Evolutionary conservation across 2,888 invertebrate species (phyloP), one percentile per base, ranked within the genome.

Genomic region (Gastracanthus pulcherrimus): DNA sequence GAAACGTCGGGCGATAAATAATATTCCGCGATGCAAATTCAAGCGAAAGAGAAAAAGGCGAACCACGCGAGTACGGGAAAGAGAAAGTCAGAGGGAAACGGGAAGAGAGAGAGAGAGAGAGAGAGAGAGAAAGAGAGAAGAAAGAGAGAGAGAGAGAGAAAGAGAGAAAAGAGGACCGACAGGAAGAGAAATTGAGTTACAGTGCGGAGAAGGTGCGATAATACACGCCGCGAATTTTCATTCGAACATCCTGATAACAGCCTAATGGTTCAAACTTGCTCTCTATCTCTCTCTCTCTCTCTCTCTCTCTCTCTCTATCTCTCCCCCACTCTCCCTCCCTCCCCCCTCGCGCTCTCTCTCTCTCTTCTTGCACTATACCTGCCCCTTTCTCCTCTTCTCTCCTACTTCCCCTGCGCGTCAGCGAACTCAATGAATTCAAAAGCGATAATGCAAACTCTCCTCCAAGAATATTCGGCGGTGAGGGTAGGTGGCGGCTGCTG

Each of bases 401-500:
- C 16, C 19, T 36, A 58, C 26, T 3, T 31, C 11, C 0, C 41
- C 13, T 23, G 6, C 67, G 66, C 36, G 67, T 72, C 83, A 76
- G 77, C 86, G 86, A 86, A 89, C 87, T 89, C 89, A 89, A 89
- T 89, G 89, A 89, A 88, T 89, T 85, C 87, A 88, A 89, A 89
- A 86, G 86, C 88, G 89, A 89, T 89, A 89, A 89, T 89, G 86
- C 87, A 83, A 89, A 89, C 86, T 88, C 87, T 84, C 80, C 64
- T 55, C 70, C 84, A 86, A 88, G 85, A 87, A 84, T 83, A 77
- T 76, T 83, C 84, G 74, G 81, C 64, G 81, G 64, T 26, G n/a
- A n/a, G n/a, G n/a, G n/a, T n/a, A 82, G 75, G 62, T 26, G 45
- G 16, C 9, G n/a, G 34, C 58, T 11, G 36, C 34, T 9, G 45